Evolutionary conservation across 2,113 vertebrate genomes (phyloP), one percentile per base, ranked within the genome.

Genomic region (Rhipidura dahli): DNA sequence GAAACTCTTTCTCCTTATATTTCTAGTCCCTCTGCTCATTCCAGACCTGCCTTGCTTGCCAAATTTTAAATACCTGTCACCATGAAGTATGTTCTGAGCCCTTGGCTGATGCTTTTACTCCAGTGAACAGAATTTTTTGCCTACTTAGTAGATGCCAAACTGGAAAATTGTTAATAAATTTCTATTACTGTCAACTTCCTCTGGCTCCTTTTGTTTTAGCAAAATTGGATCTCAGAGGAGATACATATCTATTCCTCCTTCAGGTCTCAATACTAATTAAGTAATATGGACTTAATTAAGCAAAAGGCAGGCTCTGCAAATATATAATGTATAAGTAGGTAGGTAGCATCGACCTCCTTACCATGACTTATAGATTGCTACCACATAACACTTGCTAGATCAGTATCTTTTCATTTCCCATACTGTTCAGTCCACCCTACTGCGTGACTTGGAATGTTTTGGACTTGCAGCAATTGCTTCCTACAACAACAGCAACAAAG

Each of bases 61-160:
- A 93, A 75, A 83, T 90, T 93, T 90, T 94, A 89, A 94, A 71
- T 90, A 94, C 63, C 50, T 93, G 79, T 89, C 94, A 89, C 59
- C 71, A 18, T 90, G 86, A 97, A 83, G 21, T 73, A 92, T 75
- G 60, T 63, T 73, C 60, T 42, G 33, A 66, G 51, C 42, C 64
- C 42, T 72, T 77, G 45, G 63, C 30, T 77, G 75, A 80, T 83
- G 50, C 15, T 86, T 83, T 86, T 73, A 73, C 63, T 86, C 69
- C 16, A 64, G 45, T n/a, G 30, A 87, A 92, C 18, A 95, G 35
- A 89, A 69, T 56, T 78, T 96, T 95, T 89, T 95, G 42, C 75
- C 76, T 83, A 31, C 51, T 83, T 95, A 89, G 60, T 39, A 77
- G 51, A 8, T 90, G 51, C 64, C 76, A 92, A 90, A 89, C 42